These are phyloP conservation scores for Carassius auratus DNA, from an alignment of 2,113 vertebrate genomes.

Conservation along the genomic window DNA sequence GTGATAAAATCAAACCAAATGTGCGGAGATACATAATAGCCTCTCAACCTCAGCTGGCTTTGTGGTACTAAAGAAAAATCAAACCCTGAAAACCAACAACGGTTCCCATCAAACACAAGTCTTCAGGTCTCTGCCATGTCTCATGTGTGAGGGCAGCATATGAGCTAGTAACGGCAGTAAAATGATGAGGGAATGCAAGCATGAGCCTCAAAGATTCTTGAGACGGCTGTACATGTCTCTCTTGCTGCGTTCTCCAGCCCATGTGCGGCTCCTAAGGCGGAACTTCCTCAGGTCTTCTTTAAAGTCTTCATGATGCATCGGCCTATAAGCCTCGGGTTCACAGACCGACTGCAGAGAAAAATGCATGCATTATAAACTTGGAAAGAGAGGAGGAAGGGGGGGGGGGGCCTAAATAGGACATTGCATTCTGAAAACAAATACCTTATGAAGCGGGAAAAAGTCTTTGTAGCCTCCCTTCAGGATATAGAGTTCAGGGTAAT, in stretches of 20 bases:
- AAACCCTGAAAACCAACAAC: not conserved
- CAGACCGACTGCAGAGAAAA: conserved; percentile 76
- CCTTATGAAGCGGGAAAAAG: conserved; percentile 85
- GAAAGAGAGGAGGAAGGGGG: too few species aligned
- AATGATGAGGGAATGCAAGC: not conserved
- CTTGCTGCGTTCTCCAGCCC: conserved; percentile 93
- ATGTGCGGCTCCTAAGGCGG: conserved; percentile 85
- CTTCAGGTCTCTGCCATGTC: not conserved
- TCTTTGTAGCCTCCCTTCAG: conserved; percentile 93
- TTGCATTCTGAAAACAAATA: conserved; percentile 52
- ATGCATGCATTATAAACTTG: not conserved
- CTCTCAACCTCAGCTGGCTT: not conserved
- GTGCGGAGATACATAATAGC: not conserved
- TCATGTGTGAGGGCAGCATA: conserved; percentile 15
- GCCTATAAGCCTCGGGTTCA: conserved; percentile 86
- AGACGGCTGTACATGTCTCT: conserved; percentile 92
- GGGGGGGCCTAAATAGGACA: too few species aligned
- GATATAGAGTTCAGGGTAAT: conserved; percentile 92
- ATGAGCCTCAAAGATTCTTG: conserved; percentile 84
- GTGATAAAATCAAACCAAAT: not conserved
- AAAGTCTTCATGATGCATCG: conserved; percentile 89
- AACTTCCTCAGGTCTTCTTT: conserved; percentile 86
- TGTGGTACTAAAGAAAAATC: not conserved
- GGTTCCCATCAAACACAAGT: not conserved
- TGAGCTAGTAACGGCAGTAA: conserved; percentile 34